Base-by-base conservation (phyloP, 2,888 invertebrate genomes). In the Erpobdella octoculata region DNA sequence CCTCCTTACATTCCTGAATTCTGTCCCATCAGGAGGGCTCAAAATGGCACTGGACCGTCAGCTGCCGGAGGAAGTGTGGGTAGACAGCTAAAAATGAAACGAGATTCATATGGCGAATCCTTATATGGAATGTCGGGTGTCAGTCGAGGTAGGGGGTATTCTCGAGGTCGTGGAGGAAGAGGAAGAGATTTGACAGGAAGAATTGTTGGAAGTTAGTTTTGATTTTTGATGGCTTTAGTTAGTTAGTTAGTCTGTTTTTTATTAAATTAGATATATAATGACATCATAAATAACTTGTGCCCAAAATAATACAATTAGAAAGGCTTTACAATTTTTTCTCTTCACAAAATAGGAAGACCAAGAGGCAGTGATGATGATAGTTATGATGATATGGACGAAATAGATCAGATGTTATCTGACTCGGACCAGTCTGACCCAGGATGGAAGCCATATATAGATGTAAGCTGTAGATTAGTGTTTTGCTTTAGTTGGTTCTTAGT, bases 1-100 rank as follows among this genome's bases (percentile, higher is more conserved):
- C 80, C 81, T 64, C 80, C 80, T 69, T 80, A 80, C 75, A 78
- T 79, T 69, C 81, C 80, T 2, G 80, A 80, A 70, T 79, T 80
- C 1, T 77, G 75, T 12, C 73, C 79, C 33, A 78, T 77, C n/a
- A 75, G 74, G 31, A 76, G 61, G 21, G 59, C 36, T 66, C 58
- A 37, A 12, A 28, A 31, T 8, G 71, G 71, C 28, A 36, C 58
- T 8, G 66, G 58, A 37, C 8, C 21, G 18, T 46, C 35, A 46
- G 33, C 48, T 28, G 67, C 36, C 37, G 67, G 67, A 21, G 33
- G 46, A 12, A 67, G 46, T 33, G 25, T 41, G 21, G 67, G 38
- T 9, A 41, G 66, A 21, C 21, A 31, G 6, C 31, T 36, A 31
- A 38, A 36, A 3, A 41, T n/a, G 8, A n/a, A 31, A 37, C 21